A percentile compares a stretch with the other conserved stretches of the same genome.
Evolutionary conservation across 2,797 vertebrate genomes (phyloP).

Genomic region (Tapirus indicus): DNA sequence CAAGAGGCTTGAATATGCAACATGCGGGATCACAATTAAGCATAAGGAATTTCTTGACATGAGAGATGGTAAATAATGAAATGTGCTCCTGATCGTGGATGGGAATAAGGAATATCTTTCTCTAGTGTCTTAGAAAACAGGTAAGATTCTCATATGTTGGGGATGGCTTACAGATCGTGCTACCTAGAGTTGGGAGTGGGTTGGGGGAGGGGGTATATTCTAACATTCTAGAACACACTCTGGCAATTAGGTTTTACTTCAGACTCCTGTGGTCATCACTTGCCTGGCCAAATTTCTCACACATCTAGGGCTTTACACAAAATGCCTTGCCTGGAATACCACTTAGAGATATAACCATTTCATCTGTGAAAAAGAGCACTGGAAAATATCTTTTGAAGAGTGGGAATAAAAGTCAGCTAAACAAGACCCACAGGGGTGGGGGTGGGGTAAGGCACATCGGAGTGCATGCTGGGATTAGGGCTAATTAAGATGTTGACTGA

Average conservation of each 20-base stretch:
- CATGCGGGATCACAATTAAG: background rate
- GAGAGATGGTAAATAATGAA: background rate
- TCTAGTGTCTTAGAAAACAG: background rate
- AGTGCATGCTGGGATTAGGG: slow-evolving; percentile 82
- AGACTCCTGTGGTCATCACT: background rate
- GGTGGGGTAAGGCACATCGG: slow-evolving; percentile 66
- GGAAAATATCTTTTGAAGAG: slow-evolving; percentile 70
- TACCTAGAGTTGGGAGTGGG: background rate
- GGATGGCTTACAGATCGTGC: background rate
- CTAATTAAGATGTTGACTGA: slow-evolving; percentile 90
- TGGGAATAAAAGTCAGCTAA: slow-evolving; percentile 57
- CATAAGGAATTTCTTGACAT: background rate
- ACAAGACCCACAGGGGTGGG: slow-evolving; percentile 75
- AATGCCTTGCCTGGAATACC: background rate
- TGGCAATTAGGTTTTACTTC: background rate
- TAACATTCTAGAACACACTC: background rate
- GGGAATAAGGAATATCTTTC: background rate
- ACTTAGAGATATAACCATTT: slow-evolving; percentile 58
- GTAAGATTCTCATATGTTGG: background rate
- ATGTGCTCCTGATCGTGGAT: background rate
- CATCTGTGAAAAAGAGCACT: slow-evolving; percentile 61
- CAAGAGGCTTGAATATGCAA: background rate
- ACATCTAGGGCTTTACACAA: slow-evolving; percentile 13
- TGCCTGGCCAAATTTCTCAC: slow-evolving; percentile 59
- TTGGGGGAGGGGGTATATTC: background rate